Evolutionary conservation across 1,140 invertebrate genomes (phyloP), one percentile per base, ranked within the genome.

Genomic region (Atopsyche davidsoni): DNA sequence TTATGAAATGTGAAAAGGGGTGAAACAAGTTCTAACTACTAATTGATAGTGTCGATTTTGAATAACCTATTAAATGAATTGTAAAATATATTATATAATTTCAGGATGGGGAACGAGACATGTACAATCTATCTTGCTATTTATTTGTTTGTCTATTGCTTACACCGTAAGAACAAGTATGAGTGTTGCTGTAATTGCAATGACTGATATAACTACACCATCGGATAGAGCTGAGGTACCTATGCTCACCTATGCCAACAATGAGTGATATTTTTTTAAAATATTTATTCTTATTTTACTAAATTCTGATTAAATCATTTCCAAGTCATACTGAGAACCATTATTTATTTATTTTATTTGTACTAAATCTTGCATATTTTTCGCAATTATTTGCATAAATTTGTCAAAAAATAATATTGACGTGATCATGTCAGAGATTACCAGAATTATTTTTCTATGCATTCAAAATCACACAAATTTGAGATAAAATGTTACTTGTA

Each of bases 131-230:
- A 1, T 53, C 0, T 14, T 53, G 18, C 10, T 57, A 21, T 57
- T 53, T 19, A 14, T 47, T 17, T 46, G 51, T 19, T 28, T 54
- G 17, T 21, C 35, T 6, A 19, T 50, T 1, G 46, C 43, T 43
- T 73, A 72, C 25, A 61, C 62, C 1, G 54, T 66, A 4, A 59
- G 75, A 43, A 64, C 69, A 4, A 68, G 66, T 11, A 64, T 73
- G 42, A 73, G 70, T 4, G 70, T 75, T 13, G 67, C 67, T 1
- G 49, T 75, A 3, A 72, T 74, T 2, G 73, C 73, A 4, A 75
- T 75, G 73, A 69, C 66, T 3, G 58, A 71, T 19, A 47, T 60
- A 4, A 23, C 59, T 10, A 63, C 64, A 62, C 63, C 65, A 60
- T 18, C 2, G 4, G 14, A 40, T 22, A 7, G 35, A 14, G 32